Percentiles rank a stretch among this genome's conserved stretches.
Evolutionary conservation across 2,888 invertebrate species (phyloP).

Genomic region (Drosophila cognata): DNA sequence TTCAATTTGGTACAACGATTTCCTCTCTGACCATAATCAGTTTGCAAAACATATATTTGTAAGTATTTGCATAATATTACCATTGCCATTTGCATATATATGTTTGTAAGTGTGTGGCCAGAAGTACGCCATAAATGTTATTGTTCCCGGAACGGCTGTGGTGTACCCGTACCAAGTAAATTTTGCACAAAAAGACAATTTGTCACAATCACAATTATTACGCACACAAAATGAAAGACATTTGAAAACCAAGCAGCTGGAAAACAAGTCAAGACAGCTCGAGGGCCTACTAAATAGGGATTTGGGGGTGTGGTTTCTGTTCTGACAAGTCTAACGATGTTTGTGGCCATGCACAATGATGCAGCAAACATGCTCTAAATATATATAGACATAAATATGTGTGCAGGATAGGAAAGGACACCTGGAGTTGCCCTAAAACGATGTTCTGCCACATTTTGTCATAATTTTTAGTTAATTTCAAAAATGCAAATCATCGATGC

Average conservation of each 20-base stretch:
- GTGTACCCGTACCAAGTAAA: conserved; percentile 16
- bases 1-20: conserved; percentile 3
- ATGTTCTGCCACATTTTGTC: conserved; percentile 57
- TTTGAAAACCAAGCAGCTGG: conserved; percentile 71
- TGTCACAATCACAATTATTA: conserved; percentile 80
- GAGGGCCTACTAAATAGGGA: conserved; percentile 3
- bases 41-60: conserved; percentile 14
- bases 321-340: conserved; percentile 30
- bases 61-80: conserved; percentile 41
- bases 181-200: conserved; percentile 62
- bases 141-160: not conserved
- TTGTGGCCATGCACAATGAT: conserved; percentile 58
- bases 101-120: conserved; percentile 32
- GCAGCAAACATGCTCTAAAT: conserved; percentile 60
- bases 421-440: conserved; percentile 20
- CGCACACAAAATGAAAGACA: conserved; percentile 66
- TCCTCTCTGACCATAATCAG: conserved; percentile 25
- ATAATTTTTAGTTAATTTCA: conserved; percentile 77
- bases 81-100: conserved; percentile 41
- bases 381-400: not conserved
- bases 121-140: conserved; percentile 45
- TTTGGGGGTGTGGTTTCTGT: not conserved
- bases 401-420: conserved; percentile 27
- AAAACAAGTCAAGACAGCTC: conserved; percentile 61
- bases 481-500: conserved; percentile 78